Evolutionary conservation across 2,888 invertebrate species (phyloP), one percentile per base, ranked within the genome.

Genomic region (Tipula vernalis): DNA sequence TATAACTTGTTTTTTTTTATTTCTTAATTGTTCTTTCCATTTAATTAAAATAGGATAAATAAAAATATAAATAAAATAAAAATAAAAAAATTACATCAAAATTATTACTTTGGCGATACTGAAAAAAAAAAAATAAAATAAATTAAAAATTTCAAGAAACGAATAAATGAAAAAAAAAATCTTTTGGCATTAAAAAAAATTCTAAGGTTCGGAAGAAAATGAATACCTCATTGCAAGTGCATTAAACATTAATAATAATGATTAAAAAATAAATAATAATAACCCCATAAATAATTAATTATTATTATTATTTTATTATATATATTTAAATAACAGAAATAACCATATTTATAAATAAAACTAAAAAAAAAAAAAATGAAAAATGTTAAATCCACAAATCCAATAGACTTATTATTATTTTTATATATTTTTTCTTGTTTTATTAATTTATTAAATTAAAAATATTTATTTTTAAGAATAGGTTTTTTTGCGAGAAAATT

Each of bases 181-280:
- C 39, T 36, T 57, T 42, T 85, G 71, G 36, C 84, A 84, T 84
- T 71, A 87, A 86, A 10, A 86, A 86, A 87, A 87, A 87, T 86
- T 87, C 86, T 87, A 87, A 86, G 87, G 88, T 87, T 87, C 86
- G 88, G 86, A 87, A 87, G 87, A 87, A 88, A 88, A 87, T 86
- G 87, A 88, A 88, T 89, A 89, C 88, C 89, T 89, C 89, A 89
- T 88, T 88, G 88, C 87, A 89, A 89, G 89, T 89, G 89, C 89
- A 89, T 88, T 88, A 87, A 86, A 87, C 3, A 86, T 86, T 44
- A 84, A 87, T 85, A 87, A 71, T 86, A 85, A 87, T 41, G 71
- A 86, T 71, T 86, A 86, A 86, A 28, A 42, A 51, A 86, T 85
- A 51, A 71, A 71, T 71, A 71, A 71, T 71, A 71, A 71, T 10